Base-by-base conservation (phyloP, 2,888 invertebrate species). In the Pyrrhosoma nymphula region DNA sequence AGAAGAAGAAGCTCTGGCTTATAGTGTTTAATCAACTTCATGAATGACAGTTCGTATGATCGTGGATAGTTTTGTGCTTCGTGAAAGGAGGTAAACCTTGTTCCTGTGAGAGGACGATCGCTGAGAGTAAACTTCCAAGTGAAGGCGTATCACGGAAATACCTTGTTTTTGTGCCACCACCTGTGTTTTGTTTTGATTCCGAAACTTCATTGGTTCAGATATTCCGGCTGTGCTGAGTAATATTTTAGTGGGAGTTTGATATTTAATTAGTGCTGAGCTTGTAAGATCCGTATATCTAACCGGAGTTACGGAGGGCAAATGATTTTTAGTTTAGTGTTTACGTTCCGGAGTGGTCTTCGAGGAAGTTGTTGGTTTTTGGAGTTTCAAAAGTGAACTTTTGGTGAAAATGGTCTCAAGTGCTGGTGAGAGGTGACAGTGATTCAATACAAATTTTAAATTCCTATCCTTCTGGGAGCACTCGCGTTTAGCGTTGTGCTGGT, bases 371-470 rank as follows among this genome's bases (percentile, higher is more conserved):
- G 69, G 69, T 47, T 69, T 23, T 47, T 93, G 93, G 12, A 26
- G n/a, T 35, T 35, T 35, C 35, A 39, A 26, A 8, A 30, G 69
- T 47, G 69, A 47, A n/a, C 30, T 18, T 26, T 35, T n/a, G n/a
- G 47, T 75, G 69, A 93, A 93, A 93, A 93, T 75, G 69, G 55
- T 69, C 35, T n/a, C 47, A 47, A 69, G 69, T 55, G 55, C 47
- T 69, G 26, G 47, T 39, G 39, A 47, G 93, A 47, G 69, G 93
- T 93, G 93, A 93, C 93, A 93, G 93, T 89, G 89, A 89, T 56
- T n/a, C 26, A 26, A 16, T n/a, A 0, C 23, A 26, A n/a, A 55
- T 16, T 56, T 14, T 89, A 12, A 0, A 23, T 47, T 56, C 6
- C 26, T 26, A 55, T n/a, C 26, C 55, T n/a, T 26, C 56, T 12